Evolutionary conservation across 2,888 invertebrate genomes (phyloP).

Genomic region (Rosalia funebris): DNA sequence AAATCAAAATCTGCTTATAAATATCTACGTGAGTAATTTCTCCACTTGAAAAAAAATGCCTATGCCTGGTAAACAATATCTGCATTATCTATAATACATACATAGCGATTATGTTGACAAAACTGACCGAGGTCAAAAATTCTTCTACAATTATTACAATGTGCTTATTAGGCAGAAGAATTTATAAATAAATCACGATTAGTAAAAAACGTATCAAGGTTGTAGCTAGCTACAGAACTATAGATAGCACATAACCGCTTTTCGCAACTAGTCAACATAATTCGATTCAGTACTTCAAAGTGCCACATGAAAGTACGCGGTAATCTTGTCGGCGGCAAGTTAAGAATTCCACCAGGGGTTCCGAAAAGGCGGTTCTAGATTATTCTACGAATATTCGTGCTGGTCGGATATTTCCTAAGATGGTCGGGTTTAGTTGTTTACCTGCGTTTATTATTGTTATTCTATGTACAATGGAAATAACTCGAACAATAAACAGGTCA

Average conservation of each 20-base stretch:
- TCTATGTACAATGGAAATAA: no score
- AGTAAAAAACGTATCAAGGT: not conserved
- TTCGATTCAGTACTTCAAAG: not conserved
- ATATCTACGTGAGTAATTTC: no score
- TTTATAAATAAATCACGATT: not conserved
- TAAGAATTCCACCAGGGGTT: slow-evolving; percentile 15
- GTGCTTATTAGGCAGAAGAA: not conserved
- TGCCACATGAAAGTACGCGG: not conserved
- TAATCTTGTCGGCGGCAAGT: slow-evolving; percentile 1
- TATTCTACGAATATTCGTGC: not conserved
- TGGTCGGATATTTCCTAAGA: no score
- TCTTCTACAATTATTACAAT: not conserved
- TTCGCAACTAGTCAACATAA: not conserved
- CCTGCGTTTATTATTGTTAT: no score
- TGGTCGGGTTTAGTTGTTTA: no score
- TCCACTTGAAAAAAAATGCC: no score
- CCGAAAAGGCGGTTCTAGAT: not conserved
- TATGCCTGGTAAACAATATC: no score
- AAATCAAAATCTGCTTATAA: no score
- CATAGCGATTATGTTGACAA: not conserved
- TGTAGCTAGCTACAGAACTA: not conserved
- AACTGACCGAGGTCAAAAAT: slow-evolving; percentile 1
- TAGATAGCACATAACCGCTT: slow-evolving; percentile 8
- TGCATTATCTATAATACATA: not conserved
- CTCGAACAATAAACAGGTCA: no score